Conservation (phyloP, 1,140 invertebrate genomes). For the Heliothis virescens region DNA sequence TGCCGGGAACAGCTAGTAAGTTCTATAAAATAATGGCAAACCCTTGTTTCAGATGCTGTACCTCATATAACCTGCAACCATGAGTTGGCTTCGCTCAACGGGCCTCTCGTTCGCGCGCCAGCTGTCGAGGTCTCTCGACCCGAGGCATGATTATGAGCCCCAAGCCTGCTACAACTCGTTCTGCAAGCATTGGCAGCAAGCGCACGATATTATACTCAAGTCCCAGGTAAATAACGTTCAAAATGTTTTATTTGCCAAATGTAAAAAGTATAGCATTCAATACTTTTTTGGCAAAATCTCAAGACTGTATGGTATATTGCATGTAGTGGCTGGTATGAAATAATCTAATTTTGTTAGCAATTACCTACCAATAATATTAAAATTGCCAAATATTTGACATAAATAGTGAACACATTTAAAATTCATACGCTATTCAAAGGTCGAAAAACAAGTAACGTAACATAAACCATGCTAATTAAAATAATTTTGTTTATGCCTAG, state of each 20-base stretch:
- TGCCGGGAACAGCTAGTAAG: too few species aligned
- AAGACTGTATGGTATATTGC: too few species aligned
- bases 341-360: too few species aligned
- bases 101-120: constrained; percentile 87
- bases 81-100: constrained; percentile 90
- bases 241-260: background rate
- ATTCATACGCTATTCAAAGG: background rate
- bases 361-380: too few species aligned
- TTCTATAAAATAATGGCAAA: background rate
- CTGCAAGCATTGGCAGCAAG: constrained; percentile 97
- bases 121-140: constrained; percentile 78
- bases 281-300: too few species aligned
- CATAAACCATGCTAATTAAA: background rate
- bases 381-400: too few species aligned
- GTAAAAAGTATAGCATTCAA: background rate
- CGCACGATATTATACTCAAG: constrained; percentile 92
- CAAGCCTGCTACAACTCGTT: constrained; percentile 96
- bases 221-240: constrained; percentile 85
- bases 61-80: constrained; percentile 60
- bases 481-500: too few species aligned
- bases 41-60: constrained; percentile 29
- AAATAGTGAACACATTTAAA: too few species aligned
- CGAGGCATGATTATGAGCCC: constrained; percentile 88
- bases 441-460: background rate
- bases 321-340: too few species aligned